Conservation (phyloP, 2,888 invertebrate species). For the Petrolisthes manimaculis region DNA sequence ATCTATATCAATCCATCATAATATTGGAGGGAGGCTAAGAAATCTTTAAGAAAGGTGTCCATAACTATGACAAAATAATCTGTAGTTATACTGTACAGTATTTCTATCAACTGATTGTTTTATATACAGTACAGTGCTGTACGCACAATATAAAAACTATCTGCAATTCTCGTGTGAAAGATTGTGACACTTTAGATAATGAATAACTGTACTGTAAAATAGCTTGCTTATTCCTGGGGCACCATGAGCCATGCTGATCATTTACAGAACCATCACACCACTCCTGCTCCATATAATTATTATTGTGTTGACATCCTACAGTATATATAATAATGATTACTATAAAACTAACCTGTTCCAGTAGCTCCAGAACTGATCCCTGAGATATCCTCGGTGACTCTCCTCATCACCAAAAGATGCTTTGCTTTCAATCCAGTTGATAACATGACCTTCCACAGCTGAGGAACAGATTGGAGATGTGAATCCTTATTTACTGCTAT, state of each 20-base stretch:
- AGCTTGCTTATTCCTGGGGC: no score
- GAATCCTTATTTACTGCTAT: no score
- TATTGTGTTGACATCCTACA: not conserved
- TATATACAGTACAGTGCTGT: no score
- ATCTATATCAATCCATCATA: no score
- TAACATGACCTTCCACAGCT: constrained; percentile 84
- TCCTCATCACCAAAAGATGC: constrained; percentile 91
- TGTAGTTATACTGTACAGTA: no score
- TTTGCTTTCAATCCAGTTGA: constrained; percentile 97
- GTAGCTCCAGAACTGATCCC: constrained; percentile 88
- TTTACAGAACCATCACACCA: no score
- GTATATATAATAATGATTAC: not conserved
- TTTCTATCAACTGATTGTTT: no score
- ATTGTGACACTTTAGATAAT: not conserved
- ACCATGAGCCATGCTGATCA: no score
- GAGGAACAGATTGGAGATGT: constrained; percentile 40
- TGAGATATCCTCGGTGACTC: constrained; percentile 83
- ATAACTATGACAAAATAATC: no score
- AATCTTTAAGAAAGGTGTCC: no score
- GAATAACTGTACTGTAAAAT: not conserved
- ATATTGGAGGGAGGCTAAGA: no score
- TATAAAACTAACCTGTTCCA: constrained; percentile 78
- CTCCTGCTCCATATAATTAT: not conserved
- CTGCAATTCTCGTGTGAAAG: not conserved
- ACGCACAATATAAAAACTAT: not conserved